These are phyloP conservation scores for Poicephalus meyeri DNA, from an alignment of 2,113 vertebrate genomes.

Conservation along the genomic window DNA sequence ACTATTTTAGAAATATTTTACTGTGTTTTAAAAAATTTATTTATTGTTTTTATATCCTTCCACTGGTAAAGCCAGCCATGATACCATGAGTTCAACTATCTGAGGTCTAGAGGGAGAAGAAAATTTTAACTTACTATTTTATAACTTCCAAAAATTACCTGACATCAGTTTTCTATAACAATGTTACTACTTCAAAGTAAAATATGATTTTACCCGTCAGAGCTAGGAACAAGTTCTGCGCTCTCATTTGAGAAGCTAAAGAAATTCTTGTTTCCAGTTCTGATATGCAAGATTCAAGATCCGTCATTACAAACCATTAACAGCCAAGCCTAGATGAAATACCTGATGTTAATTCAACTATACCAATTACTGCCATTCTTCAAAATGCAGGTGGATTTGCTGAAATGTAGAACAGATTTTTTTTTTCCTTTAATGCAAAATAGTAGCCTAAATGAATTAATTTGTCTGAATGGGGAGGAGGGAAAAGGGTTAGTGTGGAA, in stretches of 20 bases:
- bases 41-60: not conserved
- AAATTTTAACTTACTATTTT: not conserved
- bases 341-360: not conserved
- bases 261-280: not conserved
- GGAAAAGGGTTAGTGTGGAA: not conserved
- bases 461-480: not conserved
- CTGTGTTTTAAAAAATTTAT: not conserved
- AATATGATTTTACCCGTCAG: not conserved
- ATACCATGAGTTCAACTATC: not conserved
- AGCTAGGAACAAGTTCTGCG: not conserved
- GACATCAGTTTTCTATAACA: not conserved
- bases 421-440: not conserved
- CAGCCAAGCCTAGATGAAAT: not conserved
- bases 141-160: not conserved
- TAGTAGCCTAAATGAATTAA: slow-evolving; percentile 4
- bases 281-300: not conserved
- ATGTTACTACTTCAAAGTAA: not conserved
- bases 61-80: not conserved
- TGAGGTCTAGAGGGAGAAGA: not conserved
- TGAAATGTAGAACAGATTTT: not conserved
- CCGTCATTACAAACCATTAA: not conserved
- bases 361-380: not conserved
- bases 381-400: not conserved
- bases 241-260: not conserved
- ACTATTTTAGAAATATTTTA: not conserved